Evolutionary conservation across 2,888 invertebrate species (phyloP).

Genomic region (Caenorhabditis sp.): DNA sequence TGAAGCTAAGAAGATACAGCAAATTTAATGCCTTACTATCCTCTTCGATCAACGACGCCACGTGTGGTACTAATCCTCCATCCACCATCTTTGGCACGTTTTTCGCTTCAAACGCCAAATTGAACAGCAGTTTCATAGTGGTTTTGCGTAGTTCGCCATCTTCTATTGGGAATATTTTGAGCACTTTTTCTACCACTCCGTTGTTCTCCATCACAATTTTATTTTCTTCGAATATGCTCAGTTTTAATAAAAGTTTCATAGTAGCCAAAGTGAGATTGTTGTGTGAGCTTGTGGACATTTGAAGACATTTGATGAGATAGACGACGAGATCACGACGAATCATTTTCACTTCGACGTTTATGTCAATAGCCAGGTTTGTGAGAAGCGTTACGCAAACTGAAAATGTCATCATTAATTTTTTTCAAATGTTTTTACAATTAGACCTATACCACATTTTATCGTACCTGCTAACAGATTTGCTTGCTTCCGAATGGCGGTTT

Average conservation of each 20-base stretch:
- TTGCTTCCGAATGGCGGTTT: slow-evolving; percentile 89
- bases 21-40: slow-evolving; percentile 69
- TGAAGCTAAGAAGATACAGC: slow-evolving; percentile 91
- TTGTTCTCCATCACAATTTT: slow-evolving; percentile 88
- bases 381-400: slow-evolving; percentile 88
- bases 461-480: slow-evolving; percentile 80
- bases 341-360: slow-evolving; percentile 95
- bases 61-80: slow-evolving; percentile 85
- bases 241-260: slow-evolving; percentile 83
- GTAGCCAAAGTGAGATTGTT: slow-evolving; percentile 31
- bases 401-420: slow-evolving; percentile 45
- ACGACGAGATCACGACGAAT: slow-evolving; percentile 77
- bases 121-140: slow-evolving; percentile 80
- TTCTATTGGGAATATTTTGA: slow-evolving; percentile 78
- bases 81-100: slow-evolving; percentile 88
- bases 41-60: slow-evolving; percentile 81
- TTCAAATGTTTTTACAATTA: no score
- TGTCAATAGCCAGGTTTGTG: slow-evolving; percentile 92
- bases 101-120: slow-evolving; percentile 91
- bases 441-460: no score
- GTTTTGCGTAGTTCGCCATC: slow-evolving; percentile 42
- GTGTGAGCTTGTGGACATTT: slow-evolving; percentile 14
- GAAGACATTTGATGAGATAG: slow-evolving; percentile 57
- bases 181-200: slow-evolving; percentile 84
- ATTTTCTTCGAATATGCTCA: slow-evolving; percentile 92